These are phyloP conservation scores for Neosalanx taihuensis DNA, from an alignment of 2,797 vertebrate genomes.

Conservation along the genomic window DNA sequence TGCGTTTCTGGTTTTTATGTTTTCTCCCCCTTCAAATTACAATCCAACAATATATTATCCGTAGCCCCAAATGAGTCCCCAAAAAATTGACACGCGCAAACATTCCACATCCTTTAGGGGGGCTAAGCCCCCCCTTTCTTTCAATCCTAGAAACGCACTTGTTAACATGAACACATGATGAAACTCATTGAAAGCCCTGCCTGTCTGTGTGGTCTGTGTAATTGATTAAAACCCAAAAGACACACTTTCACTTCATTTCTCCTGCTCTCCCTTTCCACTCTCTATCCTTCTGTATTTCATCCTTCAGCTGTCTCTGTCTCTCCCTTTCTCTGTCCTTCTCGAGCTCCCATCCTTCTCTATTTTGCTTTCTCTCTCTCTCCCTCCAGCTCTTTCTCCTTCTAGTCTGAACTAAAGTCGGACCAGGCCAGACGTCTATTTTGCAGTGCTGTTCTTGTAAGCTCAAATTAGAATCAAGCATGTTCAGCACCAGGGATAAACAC, in stretches of 20 bases:
- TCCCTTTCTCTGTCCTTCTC: neutral
- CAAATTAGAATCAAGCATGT: too few species aligned
- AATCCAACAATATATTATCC: too few species aligned
- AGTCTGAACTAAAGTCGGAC: neutral
- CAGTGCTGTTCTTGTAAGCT: too few species aligned
- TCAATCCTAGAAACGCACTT: too few species aligned
- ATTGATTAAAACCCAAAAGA: slow-evolving; percentile 1
- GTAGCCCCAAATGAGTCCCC: too few species aligned
- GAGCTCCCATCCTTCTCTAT: neutral
- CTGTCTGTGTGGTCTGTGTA: slow-evolving; percentile 13
- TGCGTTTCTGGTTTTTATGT: too few species aligned
- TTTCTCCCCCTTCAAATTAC: too few species aligned
- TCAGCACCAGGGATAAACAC: too few species aligned
- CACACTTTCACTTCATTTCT: neutral
- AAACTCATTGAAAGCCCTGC: slow-evolving; percentile 24
- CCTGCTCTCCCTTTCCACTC: neutral
- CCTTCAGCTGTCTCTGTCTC: neutral
- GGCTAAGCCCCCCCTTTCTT: too few species aligned
- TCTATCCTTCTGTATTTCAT: neutral
- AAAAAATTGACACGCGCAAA: too few species aligned
- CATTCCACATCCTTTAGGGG: too few species aligned
- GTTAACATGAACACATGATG: slow-evolving; percentile 18
- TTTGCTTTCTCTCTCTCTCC: slow-evolving; percentile 1
- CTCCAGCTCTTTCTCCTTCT: slow-evolving; percentile 6
- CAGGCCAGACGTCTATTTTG: too few species aligned